Base-by-base conservation (phyloP, 2,888 invertebrate genomes). In the Empis livida region DNA sequence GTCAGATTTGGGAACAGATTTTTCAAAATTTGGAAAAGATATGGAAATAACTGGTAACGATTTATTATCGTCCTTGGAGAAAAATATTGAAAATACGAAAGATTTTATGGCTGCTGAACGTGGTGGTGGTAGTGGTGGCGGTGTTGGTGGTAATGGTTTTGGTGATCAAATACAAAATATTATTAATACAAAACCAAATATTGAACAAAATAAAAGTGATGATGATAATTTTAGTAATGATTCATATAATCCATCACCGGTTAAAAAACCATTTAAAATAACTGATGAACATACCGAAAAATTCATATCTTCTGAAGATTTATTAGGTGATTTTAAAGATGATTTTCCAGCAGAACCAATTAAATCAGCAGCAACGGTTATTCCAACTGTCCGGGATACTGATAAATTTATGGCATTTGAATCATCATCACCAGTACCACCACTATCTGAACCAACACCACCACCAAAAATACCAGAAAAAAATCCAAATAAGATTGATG, bases 281-380 rank as follows among this genome's bases (percentile, higher is more conserved):
- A 35, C 4, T 38, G 35, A 35, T n/a, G 35, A 35, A 13, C 10
- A 35, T n/a, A 35, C 13, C 8, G 69, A 69, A 39, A 66, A 68
- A 49, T 69, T 68, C 45, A 68, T 67, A 45, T 68, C 69, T 2
- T 67, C 68, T 13, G 69, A 69, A 52, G 67, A 69, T 59, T 55
- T 69, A 13, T 48, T 67, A 11, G 61, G 63, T 5, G 67, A 68
- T 46, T 66, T 67, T 45, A 35, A 35, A n/a, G n/a, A n/a, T n/a
- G n/a, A 13, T 13, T 13, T n/a, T n/a, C 31, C 44, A 10, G 13
- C 37, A 3, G 27, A 13, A 8, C 46, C 47, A 4, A 31, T 17
- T 1, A 49, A 46, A 32, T 47, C 52, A 46, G 38, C 52, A 30
- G 45, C 39, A 17, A 16, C 45, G 20, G 31, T 38, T 9, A 9